Evolutionary conservation across 2,888 invertebrate genomes (phyloP).

Genomic region (Philereme vetulata): DNA sequence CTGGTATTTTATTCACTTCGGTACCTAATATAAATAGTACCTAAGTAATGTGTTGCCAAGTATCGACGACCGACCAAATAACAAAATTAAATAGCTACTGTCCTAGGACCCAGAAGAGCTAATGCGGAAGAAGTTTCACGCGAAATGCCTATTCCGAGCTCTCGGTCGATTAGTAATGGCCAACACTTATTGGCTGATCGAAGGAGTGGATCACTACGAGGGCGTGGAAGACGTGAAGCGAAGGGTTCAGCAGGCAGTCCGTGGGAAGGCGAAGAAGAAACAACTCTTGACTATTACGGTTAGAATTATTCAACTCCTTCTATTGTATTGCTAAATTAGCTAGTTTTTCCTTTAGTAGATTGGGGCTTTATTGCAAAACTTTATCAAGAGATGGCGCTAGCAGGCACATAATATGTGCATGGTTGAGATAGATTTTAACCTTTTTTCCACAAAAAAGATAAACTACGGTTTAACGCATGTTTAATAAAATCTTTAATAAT

Average conservation of each 20-base stretch:
- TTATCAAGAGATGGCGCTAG: conserved; percentile 11
- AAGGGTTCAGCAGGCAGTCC: conserved; percentile 82
- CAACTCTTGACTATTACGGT: conserved; percentile 78
- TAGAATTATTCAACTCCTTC: not conserved
- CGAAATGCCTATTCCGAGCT: conserved; percentile 82
- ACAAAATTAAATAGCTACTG: not conserved
- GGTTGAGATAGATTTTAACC: too few species aligned
- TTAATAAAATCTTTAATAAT: too few species aligned
- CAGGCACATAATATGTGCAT: not conserved
- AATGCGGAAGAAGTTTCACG: conserved; percentile 68
- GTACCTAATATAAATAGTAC: too few species aligned
- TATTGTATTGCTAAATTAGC: too few species aligned
- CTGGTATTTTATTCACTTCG: too few species aligned
- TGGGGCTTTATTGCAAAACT: too few species aligned
- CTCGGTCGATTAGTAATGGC: conserved; percentile 81
- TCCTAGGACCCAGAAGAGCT: conserved; percentile 66
- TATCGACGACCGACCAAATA: not conserved
- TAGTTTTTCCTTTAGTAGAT: not conserved
- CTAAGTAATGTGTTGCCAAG: too few species aligned
- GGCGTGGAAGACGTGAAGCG: conserved; percentile 80
- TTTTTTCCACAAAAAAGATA: too few species aligned
- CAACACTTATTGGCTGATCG: conserved; percentile 83
- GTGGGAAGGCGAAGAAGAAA: conserved; percentile 74
- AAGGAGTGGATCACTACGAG: conserved; percentile 73
- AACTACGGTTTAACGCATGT: too few species aligned